Percentiles rank a stretch among this genome's conserved stretches.
These are phyloP conservation scores for Otus scops DNA, from an alignment of 2,797 vertebrate species.

Conservation along the genomic window DNA sequence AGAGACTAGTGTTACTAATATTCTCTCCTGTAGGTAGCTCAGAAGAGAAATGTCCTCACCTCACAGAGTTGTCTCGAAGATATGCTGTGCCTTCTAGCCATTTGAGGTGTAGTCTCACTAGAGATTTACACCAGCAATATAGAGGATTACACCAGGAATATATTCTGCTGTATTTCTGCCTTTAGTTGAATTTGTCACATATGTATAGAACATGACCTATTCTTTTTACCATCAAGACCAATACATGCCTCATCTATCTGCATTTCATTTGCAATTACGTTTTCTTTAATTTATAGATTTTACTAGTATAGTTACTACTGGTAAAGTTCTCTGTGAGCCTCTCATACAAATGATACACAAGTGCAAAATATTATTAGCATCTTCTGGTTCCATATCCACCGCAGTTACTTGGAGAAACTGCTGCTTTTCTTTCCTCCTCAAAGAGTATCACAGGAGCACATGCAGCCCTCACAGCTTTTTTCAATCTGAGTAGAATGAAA, in stretches of 20 bases:
- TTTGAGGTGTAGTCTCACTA: background rate
- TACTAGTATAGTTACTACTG: background rate
- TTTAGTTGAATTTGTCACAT: background rate
- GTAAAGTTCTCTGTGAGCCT: background rate
- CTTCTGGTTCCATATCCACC: background rate
- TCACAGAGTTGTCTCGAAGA: background rate
- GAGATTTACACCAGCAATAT: background rate
- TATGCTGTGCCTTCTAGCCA: background rate
- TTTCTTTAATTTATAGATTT: background rate
- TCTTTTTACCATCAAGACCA: background rate
- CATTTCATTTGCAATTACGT: background rate
- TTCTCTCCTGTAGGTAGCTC: background rate
- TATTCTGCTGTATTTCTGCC: background rate
- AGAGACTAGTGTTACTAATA: background rate
- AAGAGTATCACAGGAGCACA: fast-evolving
- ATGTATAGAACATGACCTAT: background rate
- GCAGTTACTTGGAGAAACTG: background rate
- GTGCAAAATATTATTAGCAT: background rate
- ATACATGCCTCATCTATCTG: background rate
- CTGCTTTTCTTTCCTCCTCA: background rate
- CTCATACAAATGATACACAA: background rate
- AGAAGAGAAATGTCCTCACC: background rate
- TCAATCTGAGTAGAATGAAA: background rate
- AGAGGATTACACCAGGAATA: background rate
- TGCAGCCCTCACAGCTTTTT: background rate